Evolutionary conservation across 2,888 invertebrate genomes (phyloP).

Genomic region (Euspilapteryx auroguttella): DNA sequence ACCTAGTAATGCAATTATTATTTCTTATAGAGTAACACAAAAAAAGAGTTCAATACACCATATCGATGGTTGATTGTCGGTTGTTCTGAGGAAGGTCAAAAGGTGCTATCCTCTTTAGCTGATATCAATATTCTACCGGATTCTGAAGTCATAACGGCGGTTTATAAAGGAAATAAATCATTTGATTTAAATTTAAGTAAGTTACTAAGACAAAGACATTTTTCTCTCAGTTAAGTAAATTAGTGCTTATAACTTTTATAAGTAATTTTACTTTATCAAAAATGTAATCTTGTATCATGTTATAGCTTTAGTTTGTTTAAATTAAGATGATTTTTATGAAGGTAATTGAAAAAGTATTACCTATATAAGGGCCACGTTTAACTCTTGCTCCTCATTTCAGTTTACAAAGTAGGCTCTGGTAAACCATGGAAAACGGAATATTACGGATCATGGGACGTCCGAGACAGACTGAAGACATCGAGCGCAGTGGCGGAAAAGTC

Average conservation of each 20-base stretch:
- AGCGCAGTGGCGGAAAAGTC: slow-evolving; percentile 14
- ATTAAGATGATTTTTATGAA: neutral
- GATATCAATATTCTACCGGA: slow-evolving; percentile 24
- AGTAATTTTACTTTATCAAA: too few relatives aligned
- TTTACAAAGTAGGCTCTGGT: slow-evolving; percentile 26
- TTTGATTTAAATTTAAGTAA: slow-evolving; percentile 24
- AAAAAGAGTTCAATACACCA: slow-evolving; percentile 24
- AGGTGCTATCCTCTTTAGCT: slow-evolving; percentile 14
- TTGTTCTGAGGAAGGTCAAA: slow-evolving; percentile 3
- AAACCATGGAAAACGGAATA: slow-evolving; percentile 22
- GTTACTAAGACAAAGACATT: too few relatives aligned
- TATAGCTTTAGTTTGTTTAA: too few relatives aligned
- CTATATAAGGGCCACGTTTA: too few relatives aligned
- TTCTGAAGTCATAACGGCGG: slow-evolving; percentile 23
- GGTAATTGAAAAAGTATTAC: slow-evolving; percentile 1
- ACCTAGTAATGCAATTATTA: too few relatives aligned
- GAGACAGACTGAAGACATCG: slow-evolving; percentile 15
- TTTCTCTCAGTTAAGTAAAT: too few relatives aligned
- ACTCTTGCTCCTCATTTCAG: too few relatives aligned
- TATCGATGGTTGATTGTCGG: slow-evolving; percentile 35
- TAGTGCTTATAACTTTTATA: too few relatives aligned
- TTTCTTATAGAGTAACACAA: slow-evolving; percentile 20
- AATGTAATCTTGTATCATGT: too few relatives aligned
- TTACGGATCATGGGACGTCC: slow-evolving; percentile 26
- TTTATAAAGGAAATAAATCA: slow-evolving; percentile 9